Evolutionary conservation across 2,888 invertebrate species (phyloP).

Genomic region (Machimus rusticus): DNA sequence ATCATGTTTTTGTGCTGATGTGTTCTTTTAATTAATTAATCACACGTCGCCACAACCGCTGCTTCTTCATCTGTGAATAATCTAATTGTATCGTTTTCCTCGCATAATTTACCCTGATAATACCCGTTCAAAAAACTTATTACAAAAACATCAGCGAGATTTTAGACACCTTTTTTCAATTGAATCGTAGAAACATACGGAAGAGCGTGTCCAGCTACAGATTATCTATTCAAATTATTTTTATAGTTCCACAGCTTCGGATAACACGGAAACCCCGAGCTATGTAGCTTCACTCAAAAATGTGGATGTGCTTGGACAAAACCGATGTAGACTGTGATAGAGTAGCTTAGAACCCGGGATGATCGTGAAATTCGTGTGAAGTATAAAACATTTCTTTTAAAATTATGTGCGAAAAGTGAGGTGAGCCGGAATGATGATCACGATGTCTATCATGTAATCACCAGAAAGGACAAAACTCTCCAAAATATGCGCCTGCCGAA

Average conservation of each 20-base stretch:
- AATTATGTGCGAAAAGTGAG: background rate
- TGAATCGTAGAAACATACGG: background rate
- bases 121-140: background rate
- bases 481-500: constrained; percentile 66
- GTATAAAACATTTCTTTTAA: background rate
- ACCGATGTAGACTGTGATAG: background rate
- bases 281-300: background rate
- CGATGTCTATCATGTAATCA: constrained; percentile 24
- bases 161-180: constrained; percentile 6
- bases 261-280: background rate
- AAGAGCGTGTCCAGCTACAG: background rate
- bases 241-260: constrained; percentile 1
- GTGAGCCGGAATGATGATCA: background rate
- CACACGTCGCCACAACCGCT: background rate
- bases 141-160: background rate
- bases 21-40: background rate
- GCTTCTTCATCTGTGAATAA: constrained; percentile 11
- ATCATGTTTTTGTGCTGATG: background rate
- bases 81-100: constrained; percentile 4
- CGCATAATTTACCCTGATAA: constrained; percentile 1
- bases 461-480: background rate
- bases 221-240: constrained; percentile 16
- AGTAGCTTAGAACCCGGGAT: background rate
- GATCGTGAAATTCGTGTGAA: background rate
- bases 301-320: background rate